Evolutionary conservation across 2,113 vertebrate genomes (phyloP), one percentile per base, ranked within the genome.

Genomic region (Mastomys natalensis): DNA sequence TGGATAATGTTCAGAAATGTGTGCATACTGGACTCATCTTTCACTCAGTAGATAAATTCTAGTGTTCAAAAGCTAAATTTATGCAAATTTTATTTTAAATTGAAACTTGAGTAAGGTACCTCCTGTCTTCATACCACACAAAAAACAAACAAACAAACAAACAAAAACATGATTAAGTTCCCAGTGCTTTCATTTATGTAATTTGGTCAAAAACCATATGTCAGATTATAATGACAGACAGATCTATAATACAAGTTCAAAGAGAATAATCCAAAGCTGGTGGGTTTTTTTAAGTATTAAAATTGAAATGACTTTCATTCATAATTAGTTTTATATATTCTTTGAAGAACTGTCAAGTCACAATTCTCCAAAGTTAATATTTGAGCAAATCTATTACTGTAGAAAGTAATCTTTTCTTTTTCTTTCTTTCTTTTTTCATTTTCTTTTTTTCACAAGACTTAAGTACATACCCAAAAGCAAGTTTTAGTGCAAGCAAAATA

Each of bases 301-400:
- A 96, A 89, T 68, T 73, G 85, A 96, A 97, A 94, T 82, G 37
- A 96, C 80, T 97, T 95, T 96, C 94, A 78, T 34, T 96, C 93
- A 62, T 92, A 97, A 96, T 96, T 97, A 95, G 77, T 88, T 97
- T 96, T 74, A 97, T 34, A 93, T 31, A 21, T 82, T 93, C 96
- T 96, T 96, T 92, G 90, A 97, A 96, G 95, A 97, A 92, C 90
- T 95, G 80, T 97, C 97, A 95, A 95, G 82, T 86, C 43, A 24
- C 45, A 96, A 93, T 95, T 97, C 70, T 73, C 87, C 58, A 92
- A 96, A 87, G 87, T 97, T 94, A 96, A 91, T 94, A 96, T 97
- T 93, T 96, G 90, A 97, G 96, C 68, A 97, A 92, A 93, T 96
- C 85, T 90, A 95, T 97, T 97, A 93, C 86, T 40, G 45, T 87